Evolutionary conservation across 2,113 vertebrate species (phyloP), one percentile per base, ranked within the genome.

Genomic region (Lepus americanus): DNA sequence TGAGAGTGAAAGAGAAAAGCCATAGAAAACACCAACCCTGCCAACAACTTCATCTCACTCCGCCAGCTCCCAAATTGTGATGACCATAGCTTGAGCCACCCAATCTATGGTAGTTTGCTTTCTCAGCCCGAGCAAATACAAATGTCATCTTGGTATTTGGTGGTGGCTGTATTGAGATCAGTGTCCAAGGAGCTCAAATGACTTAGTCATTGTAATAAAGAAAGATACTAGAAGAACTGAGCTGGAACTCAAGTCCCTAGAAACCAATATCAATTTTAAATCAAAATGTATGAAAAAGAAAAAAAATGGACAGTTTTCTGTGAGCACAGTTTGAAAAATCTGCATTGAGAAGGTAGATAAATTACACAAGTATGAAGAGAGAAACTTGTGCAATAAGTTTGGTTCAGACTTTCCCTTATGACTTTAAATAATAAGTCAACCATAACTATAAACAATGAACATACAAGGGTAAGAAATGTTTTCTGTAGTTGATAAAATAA

Each of bases 251-350:
- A 66, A 29, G 36, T 78, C 36, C 22, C 36, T 39, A 36, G n/a
- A 85, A 94, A 76, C 4, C 9, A 74, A 51, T 81, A 22, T 91
- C 13, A 80, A 69, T 89, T 92, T 66, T 69, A 93, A 95, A 73
- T 44, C 12, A 13, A 27, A 90, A 84, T 25, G 6, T 36, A 53
- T 73, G 59, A 61, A 73, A 17, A 59, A 33, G 27, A 8, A 82
- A 66, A 81, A 88, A 70, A 11, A 78, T 27, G 17, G 22, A 74
- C 44, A 7, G 39, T 67, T 12, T 78, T 6, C 9, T 59, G 67
- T 89, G 31, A 66, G 29, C 29, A 79, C 23, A 23, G 2, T 44
- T 55, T 27, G 12, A 70, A 87, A 74, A 59, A 49, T 51, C 2
- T n/a, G 2, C 11, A 6, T 22, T 33, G 13, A 25, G 11, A 70